Percentiles rank a stretch among this genome's conserved stretches.
phyloP scores from a whole-genome alignment of 2,797 vertebrate species.

The Spinibarbus caldwelli region DNA sequence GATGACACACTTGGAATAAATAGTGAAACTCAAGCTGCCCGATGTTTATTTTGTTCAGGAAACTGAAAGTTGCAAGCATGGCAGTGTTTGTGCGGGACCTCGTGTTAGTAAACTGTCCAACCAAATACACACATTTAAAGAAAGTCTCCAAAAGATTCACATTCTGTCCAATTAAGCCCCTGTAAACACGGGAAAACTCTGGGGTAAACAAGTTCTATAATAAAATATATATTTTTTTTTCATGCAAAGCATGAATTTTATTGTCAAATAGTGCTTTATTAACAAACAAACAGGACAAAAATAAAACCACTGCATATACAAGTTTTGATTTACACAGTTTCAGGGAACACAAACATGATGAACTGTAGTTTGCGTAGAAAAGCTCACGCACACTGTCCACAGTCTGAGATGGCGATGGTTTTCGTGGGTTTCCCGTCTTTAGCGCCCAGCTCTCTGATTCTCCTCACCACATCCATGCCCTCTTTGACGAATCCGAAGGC shows the following conservation, averaged over 20 bases:
- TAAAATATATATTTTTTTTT: not conserved
- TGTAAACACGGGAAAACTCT: too few species aligned
- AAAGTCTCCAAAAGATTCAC: not conserved
- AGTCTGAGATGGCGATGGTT: conserved; percentile 85
- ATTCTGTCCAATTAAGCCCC: not conserved
- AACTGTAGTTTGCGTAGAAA: not conserved
- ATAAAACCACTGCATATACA: conserved; percentile 11
- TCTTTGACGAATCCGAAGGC: conserved; percentile 91
- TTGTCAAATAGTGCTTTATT: not conserved
- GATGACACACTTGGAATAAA: not conserved
- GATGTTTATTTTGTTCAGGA: not conserved
- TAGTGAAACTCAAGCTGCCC: not conserved
- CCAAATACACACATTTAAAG: not conserved
- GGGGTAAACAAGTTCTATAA: too few species aligned
- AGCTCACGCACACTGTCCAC: conserved; percentile 85
- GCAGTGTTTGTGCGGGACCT: not conserved
- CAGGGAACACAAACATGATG: not conserved
- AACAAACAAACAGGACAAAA: not conserved
- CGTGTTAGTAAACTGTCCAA: too few species aligned
- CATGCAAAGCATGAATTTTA: not conserved
- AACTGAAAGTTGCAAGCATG: not conserved
- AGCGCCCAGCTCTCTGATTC: conserved; percentile 87
- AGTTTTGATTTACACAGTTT: not conserved
- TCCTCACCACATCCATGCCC: conserved; percentile 90
- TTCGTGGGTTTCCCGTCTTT: conserved; percentile 81